A percentile compares a stretch with the other conserved stretches of the same genome.
Conservation (phyloP, 2,113 vertebrate species). For the Enhydra lutris region DNA sequence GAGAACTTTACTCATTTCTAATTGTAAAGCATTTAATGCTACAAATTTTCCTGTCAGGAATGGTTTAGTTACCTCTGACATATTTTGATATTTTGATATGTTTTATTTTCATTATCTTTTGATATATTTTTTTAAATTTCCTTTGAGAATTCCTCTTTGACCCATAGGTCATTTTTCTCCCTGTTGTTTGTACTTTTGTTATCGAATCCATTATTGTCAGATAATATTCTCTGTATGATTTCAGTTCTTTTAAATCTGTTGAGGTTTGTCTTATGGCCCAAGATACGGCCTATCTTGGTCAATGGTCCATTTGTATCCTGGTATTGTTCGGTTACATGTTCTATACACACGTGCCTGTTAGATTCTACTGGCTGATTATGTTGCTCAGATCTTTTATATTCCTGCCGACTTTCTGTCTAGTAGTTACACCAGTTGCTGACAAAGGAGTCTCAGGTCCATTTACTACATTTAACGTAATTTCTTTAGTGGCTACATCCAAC, state of each 20-base stretch:
- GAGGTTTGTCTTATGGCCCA: not conserved
- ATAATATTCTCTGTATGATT: not conserved
- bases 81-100: not conserved
- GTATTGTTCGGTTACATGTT: not conserved
- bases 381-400: not conserved
- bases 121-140: not conserved
- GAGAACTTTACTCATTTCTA: not conserved
- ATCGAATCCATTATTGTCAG: not conserved
- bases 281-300: not conserved
- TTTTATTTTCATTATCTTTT: conserved; percentile 8
- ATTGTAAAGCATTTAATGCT: not conserved
- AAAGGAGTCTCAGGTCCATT: not conserved
- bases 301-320: not conserved
- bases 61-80: not conserved
- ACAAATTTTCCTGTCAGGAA: not conserved
- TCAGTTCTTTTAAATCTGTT: not conserved
- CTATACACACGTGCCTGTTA: not conserved
- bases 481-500: not conserved
- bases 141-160: conserved; percentile 16
- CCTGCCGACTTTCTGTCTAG: not conserved
- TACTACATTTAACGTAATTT: not conserved
- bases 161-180: not conserved
- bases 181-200: not conserved
- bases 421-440: not conserved
- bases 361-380: not conserved